Conservation (phyloP, 2,888 invertebrate species). For the Rhagonycha fulva region DNA sequence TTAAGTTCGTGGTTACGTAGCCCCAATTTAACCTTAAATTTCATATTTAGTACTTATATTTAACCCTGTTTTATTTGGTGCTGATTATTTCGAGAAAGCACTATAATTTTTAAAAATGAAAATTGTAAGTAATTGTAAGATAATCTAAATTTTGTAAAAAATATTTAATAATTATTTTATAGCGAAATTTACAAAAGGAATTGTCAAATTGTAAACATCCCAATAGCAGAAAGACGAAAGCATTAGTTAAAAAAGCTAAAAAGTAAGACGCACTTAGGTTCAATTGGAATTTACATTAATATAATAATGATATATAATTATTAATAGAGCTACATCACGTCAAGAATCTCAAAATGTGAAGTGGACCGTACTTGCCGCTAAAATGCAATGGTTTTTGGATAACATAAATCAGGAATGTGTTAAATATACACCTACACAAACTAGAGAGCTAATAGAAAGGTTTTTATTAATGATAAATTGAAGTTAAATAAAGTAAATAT, state of each 20-base stretch:
- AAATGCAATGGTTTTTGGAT: constrained; percentile 77
- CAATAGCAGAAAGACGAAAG: constrained; percentile 80
- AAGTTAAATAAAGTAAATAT: not conserved
- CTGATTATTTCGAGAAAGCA: no score
- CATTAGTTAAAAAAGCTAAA: constrained; percentile 71
- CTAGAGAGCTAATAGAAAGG: constrained; percentile 62
- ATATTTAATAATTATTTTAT: not conserved
- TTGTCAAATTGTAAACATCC: constrained; percentile 75
- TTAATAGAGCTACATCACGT: constrained; percentile 10
- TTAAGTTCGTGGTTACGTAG: no score
- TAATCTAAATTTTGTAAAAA: not conserved
- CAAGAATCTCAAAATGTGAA: constrained; percentile 65
- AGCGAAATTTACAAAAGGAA: constrained; percentile 58
- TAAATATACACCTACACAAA: constrained; percentile 64
- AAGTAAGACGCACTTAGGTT: constrained; percentile 52
- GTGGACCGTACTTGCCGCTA: constrained; percentile 75
- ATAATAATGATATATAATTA: not conserved
- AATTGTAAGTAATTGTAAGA: not conserved
- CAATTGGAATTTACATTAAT: not conserved
- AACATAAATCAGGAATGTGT: constrained; percentile 61
- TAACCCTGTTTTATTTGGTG: no score
- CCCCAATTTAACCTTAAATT: no score
- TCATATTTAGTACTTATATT: no score
- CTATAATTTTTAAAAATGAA: not conserved
- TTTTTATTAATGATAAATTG: not conserved